phyloP scores from a whole-genome alignment of 2,113 vertebrate genomes.

The Megatriorchis doriae region DNA sequence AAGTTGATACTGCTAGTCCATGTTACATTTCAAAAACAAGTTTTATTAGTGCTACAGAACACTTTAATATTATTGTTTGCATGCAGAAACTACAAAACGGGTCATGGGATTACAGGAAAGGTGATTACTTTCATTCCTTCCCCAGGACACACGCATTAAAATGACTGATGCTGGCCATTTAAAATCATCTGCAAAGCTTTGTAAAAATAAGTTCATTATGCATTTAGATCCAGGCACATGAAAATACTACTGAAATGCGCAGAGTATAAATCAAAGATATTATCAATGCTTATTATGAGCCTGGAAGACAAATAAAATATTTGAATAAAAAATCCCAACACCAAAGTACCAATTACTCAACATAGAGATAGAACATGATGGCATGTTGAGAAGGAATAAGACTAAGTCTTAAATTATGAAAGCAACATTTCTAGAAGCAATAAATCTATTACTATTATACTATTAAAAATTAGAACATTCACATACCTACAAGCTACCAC shows the following conservation, averaged over 20 bases:
- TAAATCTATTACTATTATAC: neutral
- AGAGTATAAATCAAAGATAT: slow-evolving; percentile 26
- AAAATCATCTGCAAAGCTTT: slow-evolving; percentile 8
- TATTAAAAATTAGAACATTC: neutral
- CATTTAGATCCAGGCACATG: slow-evolving; percentile 8
- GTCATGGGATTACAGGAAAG: slow-evolving; percentile 7
- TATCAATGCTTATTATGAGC: neutral
- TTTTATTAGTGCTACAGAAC: neutral
- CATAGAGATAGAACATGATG: neutral
- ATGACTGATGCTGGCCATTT: slow-evolving; percentile 26
- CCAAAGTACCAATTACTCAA: neutral
- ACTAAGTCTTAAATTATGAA: neutral
- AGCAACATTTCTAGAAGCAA: neutral
- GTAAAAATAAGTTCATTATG: slow-evolving; percentile 20
- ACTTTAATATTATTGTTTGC: neutral
- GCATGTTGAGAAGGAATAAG: neutral
- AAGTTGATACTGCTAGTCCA: neutral
- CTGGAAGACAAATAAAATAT: slow-evolving; percentile 13
- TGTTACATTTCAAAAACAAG: neutral
- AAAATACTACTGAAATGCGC: slow-evolving; percentile 11
- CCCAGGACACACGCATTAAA: neutral
- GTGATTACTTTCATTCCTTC: neutral
- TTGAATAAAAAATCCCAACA: neutral
- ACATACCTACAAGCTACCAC: neutral
- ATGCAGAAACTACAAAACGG: neutral